phyloP scores from a whole-genome alignment of 2,113 vertebrate species.

The Sarotherodon lohbergeri region DNA sequence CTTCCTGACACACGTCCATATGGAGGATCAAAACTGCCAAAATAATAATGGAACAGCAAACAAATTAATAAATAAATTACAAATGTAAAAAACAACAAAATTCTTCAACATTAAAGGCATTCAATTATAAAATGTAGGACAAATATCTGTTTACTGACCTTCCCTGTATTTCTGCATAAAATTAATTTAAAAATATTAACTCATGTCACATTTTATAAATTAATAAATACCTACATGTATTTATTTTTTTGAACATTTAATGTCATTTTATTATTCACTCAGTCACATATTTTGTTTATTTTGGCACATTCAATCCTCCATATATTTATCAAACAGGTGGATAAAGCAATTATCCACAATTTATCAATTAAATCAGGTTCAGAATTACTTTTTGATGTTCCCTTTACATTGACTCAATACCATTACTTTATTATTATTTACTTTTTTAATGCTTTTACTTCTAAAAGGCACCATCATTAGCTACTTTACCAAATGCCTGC shows the following conservation, averaged over 20 bases:
- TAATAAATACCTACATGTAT: neutral
- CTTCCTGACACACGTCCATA: neutral
- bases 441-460: no score
- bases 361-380: no score
- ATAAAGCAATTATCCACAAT: no score
- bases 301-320: neutral
- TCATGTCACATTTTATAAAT: neutral
- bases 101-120: neutral
- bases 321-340: accelerated
- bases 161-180: neutral
- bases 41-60: neutral
- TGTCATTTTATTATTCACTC: neutral
- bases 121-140: neutral
- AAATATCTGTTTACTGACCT: neutral
- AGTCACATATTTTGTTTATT: neutral
- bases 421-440: no score
- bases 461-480: no score
- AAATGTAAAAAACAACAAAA: neutral
- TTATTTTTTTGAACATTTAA: neutral
- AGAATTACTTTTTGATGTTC: no score
- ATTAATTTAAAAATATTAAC: neutral
- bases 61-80: neutral
- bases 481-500: no score
- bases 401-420: no score
- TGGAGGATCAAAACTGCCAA: neutral